Base-by-base conservation (phyloP, 2,888 invertebrate species). In the Callimorpha dominula region DNA sequence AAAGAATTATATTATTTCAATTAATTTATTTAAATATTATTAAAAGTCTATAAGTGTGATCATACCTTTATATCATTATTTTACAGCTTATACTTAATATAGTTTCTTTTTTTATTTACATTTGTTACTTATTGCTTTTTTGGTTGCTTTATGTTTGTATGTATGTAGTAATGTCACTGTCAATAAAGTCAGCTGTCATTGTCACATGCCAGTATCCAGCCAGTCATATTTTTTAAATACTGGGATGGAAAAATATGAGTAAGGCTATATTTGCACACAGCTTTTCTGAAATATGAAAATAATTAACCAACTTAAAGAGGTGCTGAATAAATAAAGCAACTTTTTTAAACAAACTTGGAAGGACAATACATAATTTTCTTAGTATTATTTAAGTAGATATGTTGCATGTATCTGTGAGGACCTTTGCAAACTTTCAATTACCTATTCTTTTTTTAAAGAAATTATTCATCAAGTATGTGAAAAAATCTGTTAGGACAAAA, bases 51-150 rank as follows among this genome's bases (percentile, higher is more conserved):
- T 50, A 50, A 50, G 42, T 54, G 31, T 31, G 31, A 14, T 43
- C 67, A 68, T 68, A 68, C 67, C 67, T 68, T 68, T 57, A 68
- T 54, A 43, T 8, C 15, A 57, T 68, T 20, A 42, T 43, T 54
- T 68, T 20, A 68, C 67, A 43, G 67, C 57, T 57, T 68, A 54
- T 1, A 31, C 31, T 31, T 54, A 67, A 42, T n/a, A 50, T 54
- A 20, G 42, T 68, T 68, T 66, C 43, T 67, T 68, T 52, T n/a
- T 67, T 42, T 67, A 42, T 52, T 46, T 64, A 17, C 17, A 11
- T 12, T 12, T 15, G 15, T 57, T 57, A 20, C 8, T 67, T 68
- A 43, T 54, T 68, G 40, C 52, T 57, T 43, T 57, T 43, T 65
- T 42, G 43, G 54, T 68, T 68, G 43, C 43, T 43, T 57, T 43